These are phyloP conservation scores for Cacajao melanocephalus DNA, from an alignment of 2,797 vertebrate genomes.

Conservation along the genomic window DNA sequence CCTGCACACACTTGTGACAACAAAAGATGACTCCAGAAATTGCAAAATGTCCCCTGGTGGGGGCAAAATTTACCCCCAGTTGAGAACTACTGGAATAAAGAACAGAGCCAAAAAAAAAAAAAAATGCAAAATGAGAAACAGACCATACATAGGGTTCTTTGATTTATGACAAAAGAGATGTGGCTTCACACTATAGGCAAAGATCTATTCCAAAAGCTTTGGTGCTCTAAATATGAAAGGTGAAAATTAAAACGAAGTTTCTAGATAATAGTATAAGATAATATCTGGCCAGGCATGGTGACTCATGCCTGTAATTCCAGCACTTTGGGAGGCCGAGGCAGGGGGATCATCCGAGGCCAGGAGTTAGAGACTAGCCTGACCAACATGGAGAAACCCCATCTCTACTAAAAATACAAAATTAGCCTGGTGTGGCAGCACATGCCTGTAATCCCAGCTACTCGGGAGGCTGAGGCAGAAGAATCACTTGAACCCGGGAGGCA, in stretches of 20 bases:
- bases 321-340: too few relatives aligned
- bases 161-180: background rate
- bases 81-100: background rate
- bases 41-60: background rate
- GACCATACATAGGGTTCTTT: background rate
- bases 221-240: background rate
- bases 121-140: background rate
- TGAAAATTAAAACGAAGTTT: background rate
- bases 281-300: too few relatives aligned
- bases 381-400: too few relatives aligned
- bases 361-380: too few relatives aligned
- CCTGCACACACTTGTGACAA: background rate
- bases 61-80: background rate
- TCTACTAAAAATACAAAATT: too few relatives aligned
- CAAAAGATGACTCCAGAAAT: background rate
- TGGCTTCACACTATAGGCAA: background rate
- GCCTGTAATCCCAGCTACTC: too few relatives aligned
- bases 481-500: too few relatives aligned
- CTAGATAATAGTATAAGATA: background rate
- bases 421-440: too few relatives aligned
- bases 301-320: too few relatives aligned
- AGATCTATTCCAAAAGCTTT: background rate
- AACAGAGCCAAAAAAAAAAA: background rate
- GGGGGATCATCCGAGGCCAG: too few relatives aligned
- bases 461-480: too few relatives aligned